A percentile compares a stretch with the other conserved stretches of the same genome.
Conservation (phyloP, 2,797 vertebrate species). For the Stomatorhinus walkeri region DNA sequence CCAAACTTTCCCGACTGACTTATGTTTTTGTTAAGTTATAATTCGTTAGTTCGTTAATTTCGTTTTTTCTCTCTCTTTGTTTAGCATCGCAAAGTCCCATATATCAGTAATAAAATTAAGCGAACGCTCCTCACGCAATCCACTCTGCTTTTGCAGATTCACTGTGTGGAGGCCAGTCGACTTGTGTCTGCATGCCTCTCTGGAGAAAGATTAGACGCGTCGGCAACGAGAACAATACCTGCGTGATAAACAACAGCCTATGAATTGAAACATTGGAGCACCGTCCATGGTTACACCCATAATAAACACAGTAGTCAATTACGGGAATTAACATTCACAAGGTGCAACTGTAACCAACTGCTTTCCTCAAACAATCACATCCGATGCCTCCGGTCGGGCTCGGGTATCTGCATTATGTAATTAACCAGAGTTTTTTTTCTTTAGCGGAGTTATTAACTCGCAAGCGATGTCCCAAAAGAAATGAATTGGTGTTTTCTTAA, state of each 20-base stretch:
- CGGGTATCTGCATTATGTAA: constrained; percentile 2
- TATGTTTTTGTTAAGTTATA: background rate
- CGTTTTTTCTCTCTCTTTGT: background rate
- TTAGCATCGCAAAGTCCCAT: background rate
- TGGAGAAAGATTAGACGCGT: constrained; percentile 35
- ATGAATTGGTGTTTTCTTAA: background rate
- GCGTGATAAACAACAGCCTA: constrained; percentile 31
- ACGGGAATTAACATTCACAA: constrained; percentile 39
- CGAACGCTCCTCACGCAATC: background rate
- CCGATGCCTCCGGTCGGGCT: background rate
- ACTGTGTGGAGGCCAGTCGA: constrained; percentile 23
- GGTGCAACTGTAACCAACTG: constrained; percentile 51
- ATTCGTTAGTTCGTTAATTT: background rate
- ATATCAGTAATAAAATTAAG: background rate
- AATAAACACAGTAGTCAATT: constrained; percentile 51
- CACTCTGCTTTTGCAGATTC: constrained; percentile 27
- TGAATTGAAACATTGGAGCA: constrained; percentile 33
- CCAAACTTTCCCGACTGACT: background rate
- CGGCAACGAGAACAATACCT: constrained; percentile 34
- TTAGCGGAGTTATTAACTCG: background rate
- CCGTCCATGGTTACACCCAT: constrained; percentile 52
- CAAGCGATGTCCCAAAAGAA: background rate
- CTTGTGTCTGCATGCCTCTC: constrained; percentile 36
- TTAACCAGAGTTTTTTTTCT: background rate
- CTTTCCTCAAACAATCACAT: constrained; percentile 33